These are phyloP conservation scores for Zoanthus solanderi DNA, from an alignment of 92 coral and sea anemone species.

Conservation along the genomic window DNA sequence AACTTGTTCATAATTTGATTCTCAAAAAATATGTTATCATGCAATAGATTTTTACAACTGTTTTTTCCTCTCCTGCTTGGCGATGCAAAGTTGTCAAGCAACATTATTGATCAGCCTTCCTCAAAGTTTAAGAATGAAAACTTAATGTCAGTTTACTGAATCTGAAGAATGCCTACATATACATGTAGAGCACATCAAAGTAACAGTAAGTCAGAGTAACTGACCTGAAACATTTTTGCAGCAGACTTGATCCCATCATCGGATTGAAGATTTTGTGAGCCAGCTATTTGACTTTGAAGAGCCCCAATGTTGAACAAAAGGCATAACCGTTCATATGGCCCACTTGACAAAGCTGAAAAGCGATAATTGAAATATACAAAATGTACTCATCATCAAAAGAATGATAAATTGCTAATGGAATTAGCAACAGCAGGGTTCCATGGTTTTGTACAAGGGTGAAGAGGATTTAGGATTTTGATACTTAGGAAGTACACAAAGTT, in stretches of 20 bases:
- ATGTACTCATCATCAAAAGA: not conserved
- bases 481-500: not conserved
- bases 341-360: conserved; percentile 75
- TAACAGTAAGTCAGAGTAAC: not conserved
- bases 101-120: too few species aligned
- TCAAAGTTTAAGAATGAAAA: too few species aligned
- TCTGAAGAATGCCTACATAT: not conserved
- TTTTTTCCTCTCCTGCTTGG: too few species aligned
- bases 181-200: not conserved
- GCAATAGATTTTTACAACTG: too few species aligned
- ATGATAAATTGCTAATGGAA: not conserved
- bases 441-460: not conserved
- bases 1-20: too few species aligned
- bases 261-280: conserved; percentile 91
- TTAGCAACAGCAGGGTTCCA: not conserved
- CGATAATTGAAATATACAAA: not conserved
- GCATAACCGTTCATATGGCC: conserved; percentile 91
- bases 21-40: too few species aligned
- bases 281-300: conserved; percentile 95
- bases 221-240: conserved; percentile 98
- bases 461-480: not conserved
- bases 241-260: conserved; percentile 97
- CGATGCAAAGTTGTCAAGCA: too few species aligned
- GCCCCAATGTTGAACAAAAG: conserved; percentile 93
- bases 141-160: too few species aligned